Conservation (phyloP, 2,113 vertebrate genomes). For the Brachionichthys hirsutus region DNA sequence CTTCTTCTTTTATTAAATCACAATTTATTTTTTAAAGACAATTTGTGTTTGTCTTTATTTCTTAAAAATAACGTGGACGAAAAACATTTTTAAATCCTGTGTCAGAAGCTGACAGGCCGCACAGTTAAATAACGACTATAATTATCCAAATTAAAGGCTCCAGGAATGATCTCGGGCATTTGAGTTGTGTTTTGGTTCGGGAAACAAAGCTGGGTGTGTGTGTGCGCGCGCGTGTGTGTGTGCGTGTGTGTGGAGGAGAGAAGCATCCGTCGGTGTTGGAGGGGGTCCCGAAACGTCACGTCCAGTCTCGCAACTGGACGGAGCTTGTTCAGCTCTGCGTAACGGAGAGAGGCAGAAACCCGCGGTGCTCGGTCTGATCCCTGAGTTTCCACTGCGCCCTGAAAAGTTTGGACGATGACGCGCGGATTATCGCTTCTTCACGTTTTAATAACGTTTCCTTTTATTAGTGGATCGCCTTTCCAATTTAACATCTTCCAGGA, state of each 20-base stretch:
- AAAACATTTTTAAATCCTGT: background rate
- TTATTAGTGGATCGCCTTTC: slow-evolving; percentile 64
- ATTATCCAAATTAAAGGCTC: slow-evolving; percentile 17
- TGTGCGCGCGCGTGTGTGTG: background rate
- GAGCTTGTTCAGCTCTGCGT: slow-evolving; percentile 9
- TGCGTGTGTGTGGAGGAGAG: background rate
- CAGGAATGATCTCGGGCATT: slow-evolving; percentile 1
- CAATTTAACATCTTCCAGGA: slow-evolving; percentile 70
- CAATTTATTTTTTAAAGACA: no score
- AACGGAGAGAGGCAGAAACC: slow-evolving; percentile 13
- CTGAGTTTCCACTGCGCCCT: background rate
- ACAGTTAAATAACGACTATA: slow-evolving; percentile 12
- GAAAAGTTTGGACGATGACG: slow-evolving; percentile 34
- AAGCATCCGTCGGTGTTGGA: slow-evolving; percentile 37
- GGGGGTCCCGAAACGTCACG: slow-evolving; percentile 56
- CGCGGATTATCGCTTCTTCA: slow-evolving; percentile 7
- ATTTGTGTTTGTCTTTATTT: no score
- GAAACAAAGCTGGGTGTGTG: background rate
- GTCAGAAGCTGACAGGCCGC: background rate
- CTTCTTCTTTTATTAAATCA: no score
- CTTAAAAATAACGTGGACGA: no score
- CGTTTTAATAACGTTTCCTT: slow-evolving; percentile 49
- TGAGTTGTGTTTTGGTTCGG: slow-evolving; percentile 12
- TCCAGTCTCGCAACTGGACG: slow-evolving; percentile 23
- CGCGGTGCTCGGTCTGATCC: slow-evolving; percentile 8